Evolutionary conservation across 2,888 invertebrate genomes (phyloP).

Genomic region (Gibbula magus): DNA sequence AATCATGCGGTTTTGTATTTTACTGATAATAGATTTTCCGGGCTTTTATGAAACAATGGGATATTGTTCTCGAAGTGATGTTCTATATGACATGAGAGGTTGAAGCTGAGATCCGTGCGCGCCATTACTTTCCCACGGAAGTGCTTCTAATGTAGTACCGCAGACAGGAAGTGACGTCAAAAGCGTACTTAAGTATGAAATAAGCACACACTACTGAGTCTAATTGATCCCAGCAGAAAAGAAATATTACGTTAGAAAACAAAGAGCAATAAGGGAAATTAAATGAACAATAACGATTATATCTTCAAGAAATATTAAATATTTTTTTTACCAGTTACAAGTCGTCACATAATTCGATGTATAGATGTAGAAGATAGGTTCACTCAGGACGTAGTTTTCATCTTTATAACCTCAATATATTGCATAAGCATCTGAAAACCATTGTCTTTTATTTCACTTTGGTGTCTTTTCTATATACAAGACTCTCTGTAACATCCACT

Average conservation of each 20-base stretch:
- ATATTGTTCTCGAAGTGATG: background rate
- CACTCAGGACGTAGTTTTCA: no score
- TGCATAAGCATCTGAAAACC: no score
- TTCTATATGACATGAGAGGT: slow-evolving; percentile 2
- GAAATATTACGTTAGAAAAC: slow-evolving; percentile 3
- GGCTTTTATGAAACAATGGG: background rate
- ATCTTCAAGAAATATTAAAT: no score
- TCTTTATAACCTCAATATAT: no score
- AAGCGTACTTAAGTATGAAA: slow-evolving; percentile 1
- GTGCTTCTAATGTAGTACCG: slow-evolving; percentile 20
- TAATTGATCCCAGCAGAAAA: background rate
- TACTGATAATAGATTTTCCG: slow-evolving; percentile 20
- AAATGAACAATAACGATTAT: slow-evolving; percentile 14
- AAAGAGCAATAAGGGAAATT: slow-evolving; percentile 1
- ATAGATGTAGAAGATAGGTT: no score
- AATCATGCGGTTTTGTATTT: slow-evolving; percentile 20
- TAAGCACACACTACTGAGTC: background rate
- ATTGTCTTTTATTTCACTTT: no score
- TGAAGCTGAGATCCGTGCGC: background rate
- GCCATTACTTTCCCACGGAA: slow-evolving; percentile 9
- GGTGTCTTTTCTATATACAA: no score
- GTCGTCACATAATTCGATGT: no score
- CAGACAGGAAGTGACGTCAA: slow-evolving; percentile 22
- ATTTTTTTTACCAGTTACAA: no score
- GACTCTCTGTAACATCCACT: no score